Conservation (phyloP, 2,113 vertebrate genomes). For the Pollachius pollachius region DNA sequence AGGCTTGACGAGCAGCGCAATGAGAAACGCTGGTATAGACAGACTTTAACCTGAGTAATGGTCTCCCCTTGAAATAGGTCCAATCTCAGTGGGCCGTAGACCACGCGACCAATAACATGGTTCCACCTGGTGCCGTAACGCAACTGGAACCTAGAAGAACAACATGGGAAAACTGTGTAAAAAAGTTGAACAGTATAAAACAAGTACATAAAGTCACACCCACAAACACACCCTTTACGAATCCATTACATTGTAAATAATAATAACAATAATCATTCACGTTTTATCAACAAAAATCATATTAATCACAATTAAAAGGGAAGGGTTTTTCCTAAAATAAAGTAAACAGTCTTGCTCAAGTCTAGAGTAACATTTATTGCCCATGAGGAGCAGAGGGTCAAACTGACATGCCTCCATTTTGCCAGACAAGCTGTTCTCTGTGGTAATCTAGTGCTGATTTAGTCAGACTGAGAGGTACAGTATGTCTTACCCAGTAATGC, state of each 20-base stretch:
- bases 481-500: slow-evolving; percentile 15
- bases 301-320: too few relatives aligned
- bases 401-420: too few relatives aligned
- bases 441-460: not conserved
- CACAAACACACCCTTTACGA: not conserved
- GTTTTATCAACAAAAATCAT: not conserved
- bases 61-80: slow-evolving; percentile 12
- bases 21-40: not conserved
- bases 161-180: not conserved
- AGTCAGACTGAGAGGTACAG: not conserved
- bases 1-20: too few relatives aligned
- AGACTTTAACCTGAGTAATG: slow-evolving; percentile 47
- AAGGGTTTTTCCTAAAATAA: too few relatives aligned
- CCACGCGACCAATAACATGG: fast-evolving
- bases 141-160: slow-evolving; percentile 38
- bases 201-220: not conserved
- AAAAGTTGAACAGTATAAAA: not conserved
- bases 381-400: too few relatives aligned
- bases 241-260: not conserved
- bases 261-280: not conserved
- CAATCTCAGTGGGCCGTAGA: not conserved
- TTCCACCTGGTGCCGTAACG: slow-evolving; percentile 22
- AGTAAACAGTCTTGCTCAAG: too few relatives aligned
- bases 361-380: too few relatives aligned
- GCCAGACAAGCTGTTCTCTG: too few relatives aligned